Percentiles rank a stretch among this genome's conserved stretches.
Evolutionary conservation across 1,140 invertebrate species (phyloP).

Genomic region (Cyrtorhinus lividipennis): DNA sequence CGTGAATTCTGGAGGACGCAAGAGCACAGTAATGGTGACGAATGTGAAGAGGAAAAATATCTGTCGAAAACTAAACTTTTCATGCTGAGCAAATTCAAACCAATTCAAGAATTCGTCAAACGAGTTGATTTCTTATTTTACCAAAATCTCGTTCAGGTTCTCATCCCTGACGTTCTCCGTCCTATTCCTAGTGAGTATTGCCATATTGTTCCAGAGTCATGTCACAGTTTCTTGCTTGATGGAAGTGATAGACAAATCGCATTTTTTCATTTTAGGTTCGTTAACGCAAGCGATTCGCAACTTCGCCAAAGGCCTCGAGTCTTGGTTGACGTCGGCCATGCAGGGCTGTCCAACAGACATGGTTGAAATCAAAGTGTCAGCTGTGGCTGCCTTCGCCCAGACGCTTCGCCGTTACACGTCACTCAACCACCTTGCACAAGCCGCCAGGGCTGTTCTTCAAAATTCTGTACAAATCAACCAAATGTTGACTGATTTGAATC

Average conservation of each 20-base stretch:
- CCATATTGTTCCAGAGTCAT: too few relatives aligned
- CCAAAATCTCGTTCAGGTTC: conserved; percentile 87
- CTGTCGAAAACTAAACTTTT: conserved; percentile 50
- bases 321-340: conserved; percentile 75
- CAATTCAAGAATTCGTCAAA: conserved; percentile 55
- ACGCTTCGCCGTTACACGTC: conserved; percentile 92
- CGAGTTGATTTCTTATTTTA: conserved; percentile 86
- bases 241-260: too few relatives aligned
- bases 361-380: conserved; percentile 65
- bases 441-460: conserved; percentile 87
- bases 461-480: conserved; percentile 91
- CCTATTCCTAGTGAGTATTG: conserved; percentile 80
- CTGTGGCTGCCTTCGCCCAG: conserved; percentile 86
- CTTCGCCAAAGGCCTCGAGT: conserved; percentile 83
- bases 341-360: conserved; percentile 69
- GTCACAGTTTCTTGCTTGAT: background rate
- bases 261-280: conserved; percentile 50
- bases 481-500: conserved; percentile 93
- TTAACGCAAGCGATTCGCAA: conserved; percentile 86
- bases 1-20: conserved; percentile 81
- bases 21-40: conserved; percentile 58
- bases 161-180: conserved; percentile 89
- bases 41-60: conserved; percentile 62
- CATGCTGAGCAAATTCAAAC: conserved; percentile 38
- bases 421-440: conserved; percentile 94